Evolutionary conservation across 2,113 vertebrate genomes (phyloP), one percentile per base, ranked within the genome.

Genomic region (Jacana jacana): DNA sequence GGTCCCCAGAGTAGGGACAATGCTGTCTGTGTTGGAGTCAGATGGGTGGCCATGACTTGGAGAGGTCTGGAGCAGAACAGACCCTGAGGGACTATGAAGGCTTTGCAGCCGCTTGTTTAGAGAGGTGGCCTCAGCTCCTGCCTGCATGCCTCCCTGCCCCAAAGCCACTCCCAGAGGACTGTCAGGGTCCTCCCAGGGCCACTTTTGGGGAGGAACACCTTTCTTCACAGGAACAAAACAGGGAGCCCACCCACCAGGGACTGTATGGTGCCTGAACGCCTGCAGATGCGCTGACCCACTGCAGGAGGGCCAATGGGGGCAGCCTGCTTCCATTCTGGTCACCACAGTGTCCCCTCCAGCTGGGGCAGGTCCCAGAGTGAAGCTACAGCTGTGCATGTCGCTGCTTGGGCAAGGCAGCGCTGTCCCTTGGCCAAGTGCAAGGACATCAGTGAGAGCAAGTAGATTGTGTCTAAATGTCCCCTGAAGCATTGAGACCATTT

Each of bases 261-360:
- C 54, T 28, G 18, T 27, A 7, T 9, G 40, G 31, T 18, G n/a
- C 16, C 64, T 40, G 68, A 31, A 22, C 39, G 13, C 17, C 33
- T 2, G 4, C 9, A 15, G 51, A 46, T 58, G 28, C 0, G 0
- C 33, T 35, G 25, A 31, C 44, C 76, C 48, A 1, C 27, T 9
- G 84, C 46, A 37, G 58, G 35, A 65, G 31, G 49, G 22, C 8
- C 0, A 4, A 8, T 17, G 5, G 30, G 22, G 40, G 17, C 35
- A 55, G 30, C n/a, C 30, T 1, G 0, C n/a, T 17, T 17, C 49
- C 65, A 55, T 6, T 4, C 24, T 30, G 27, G 55, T 63, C 57
- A 55, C 48, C 42, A 9, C 28, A 49, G 30, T 0, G 0, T 76
- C 24, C 19, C 17, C n/a, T 63, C 17, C n/a, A 15, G 40, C 71